Evolutionary conservation across 64 coral and sea anemone genomes (phyloP).

Genomic region (Montipora foliosa): DNA sequence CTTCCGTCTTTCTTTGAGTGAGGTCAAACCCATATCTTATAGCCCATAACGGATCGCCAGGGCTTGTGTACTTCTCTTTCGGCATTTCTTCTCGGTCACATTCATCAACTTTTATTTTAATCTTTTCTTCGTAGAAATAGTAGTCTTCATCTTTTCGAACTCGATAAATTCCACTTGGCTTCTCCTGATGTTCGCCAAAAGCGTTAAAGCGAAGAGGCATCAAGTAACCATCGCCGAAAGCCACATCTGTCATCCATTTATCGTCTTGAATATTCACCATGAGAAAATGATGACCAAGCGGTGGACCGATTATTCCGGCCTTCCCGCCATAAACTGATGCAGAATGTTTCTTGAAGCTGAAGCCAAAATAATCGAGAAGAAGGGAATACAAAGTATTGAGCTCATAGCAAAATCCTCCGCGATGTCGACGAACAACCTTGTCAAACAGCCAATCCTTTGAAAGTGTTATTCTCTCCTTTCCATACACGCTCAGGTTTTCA

Average conservation of each 20-base stretch:
- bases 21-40: slow-evolving; percentile 32
- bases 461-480: slow-evolving; percentile 38
- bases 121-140: slow-evolving; percentile 24
- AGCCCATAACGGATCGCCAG: neutral
- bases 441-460: slow-evolving; percentile 61
- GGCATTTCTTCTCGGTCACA: neutral
- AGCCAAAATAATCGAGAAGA: slow-evolving; percentile 60
- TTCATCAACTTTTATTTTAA: slow-evolving; percentile 25
- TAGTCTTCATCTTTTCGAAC: slow-evolving; percentile 54
- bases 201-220: slow-evolving; percentile 34
- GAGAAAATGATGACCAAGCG: neutral
- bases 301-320: neutral
- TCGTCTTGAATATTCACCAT: neutral
- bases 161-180: slow-evolving; percentile 52
- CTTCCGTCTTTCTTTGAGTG: neutral
- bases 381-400: slow-evolving; percentile 55
- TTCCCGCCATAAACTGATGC: neutral
- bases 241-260: slow-evolving; percentile 51
- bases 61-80: neutral
- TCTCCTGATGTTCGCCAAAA: slow-evolving; percentile 20
- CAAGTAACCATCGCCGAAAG: slow-evolving; percentile 32
- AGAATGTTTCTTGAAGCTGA: neutral
- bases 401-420: slow-evolving; percentile 69
- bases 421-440: slow-evolving; percentile 60
- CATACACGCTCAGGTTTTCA: slow-evolving; percentile 66